phyloP scores from a whole-genome alignment of 2,113 vertebrate genomes.

The Silurus meridionalis region DNA sequence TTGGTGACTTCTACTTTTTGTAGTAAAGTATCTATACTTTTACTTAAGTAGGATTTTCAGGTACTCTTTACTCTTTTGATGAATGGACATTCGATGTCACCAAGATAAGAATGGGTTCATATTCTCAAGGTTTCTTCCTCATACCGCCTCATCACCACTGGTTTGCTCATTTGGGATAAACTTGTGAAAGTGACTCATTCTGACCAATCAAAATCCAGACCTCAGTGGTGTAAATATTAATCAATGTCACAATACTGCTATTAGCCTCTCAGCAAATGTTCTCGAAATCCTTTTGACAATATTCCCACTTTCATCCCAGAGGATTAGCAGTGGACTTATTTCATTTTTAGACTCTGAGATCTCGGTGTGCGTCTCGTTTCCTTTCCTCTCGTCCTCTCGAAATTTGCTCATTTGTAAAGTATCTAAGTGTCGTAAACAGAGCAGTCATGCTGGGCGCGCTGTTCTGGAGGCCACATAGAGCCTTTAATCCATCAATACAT shows the following conservation, averaged over 20 bases:
- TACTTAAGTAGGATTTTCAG: too few species aligned
- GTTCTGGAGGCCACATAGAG: conserved; percentile 73
- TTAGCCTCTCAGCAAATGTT: conserved; percentile 57
- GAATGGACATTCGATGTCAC: too few species aligned
- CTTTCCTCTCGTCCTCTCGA: conserved; percentile 53
- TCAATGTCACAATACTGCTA: conserved; percentile 56
- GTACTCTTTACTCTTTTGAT: too few species aligned
- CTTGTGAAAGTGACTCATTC: not conserved
- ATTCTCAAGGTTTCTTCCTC: too few species aligned
- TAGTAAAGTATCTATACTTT: too few species aligned
- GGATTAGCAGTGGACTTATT: conserved; percentile 69
- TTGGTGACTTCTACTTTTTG: too few species aligned
- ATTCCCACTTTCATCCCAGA: conserved; percentile 59
- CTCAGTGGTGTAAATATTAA: not conserved
- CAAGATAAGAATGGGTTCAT: too few species aligned
- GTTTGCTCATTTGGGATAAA: too few species aligned
- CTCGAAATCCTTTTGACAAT: conserved; percentile 64
- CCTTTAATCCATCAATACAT: conserved; percentile 75
- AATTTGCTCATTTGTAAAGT: conserved; percentile 69
- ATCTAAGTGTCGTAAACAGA: conserved; percentile 79
- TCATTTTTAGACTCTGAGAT: conserved; percentile 65
- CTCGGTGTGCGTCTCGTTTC: conserved; percentile 66
- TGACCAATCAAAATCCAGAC: not conserved
- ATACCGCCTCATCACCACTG: too few species aligned
- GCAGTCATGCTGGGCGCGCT: conserved; percentile 71